A percentile compares a stretch with the other conserved stretches of the same genome.
These are phyloP conservation scores for Ormyrus pomaceus DNA, from an alignment of 2,888 invertebrate species.

Conservation along the genomic window DNA sequence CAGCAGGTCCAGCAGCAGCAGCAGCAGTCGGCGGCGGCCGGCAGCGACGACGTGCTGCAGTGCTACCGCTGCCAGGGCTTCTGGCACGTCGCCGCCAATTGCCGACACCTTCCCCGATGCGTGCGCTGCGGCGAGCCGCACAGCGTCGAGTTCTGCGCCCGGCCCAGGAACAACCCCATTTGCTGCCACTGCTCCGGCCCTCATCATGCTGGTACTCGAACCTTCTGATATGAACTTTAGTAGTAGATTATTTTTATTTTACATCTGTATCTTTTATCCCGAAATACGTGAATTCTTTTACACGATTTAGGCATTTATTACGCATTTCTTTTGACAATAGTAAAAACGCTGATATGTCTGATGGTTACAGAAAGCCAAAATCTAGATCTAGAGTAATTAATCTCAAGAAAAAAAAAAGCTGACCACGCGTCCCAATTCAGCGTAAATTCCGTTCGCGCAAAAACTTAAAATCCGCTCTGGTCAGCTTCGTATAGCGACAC, in stretches of 20 bases:
- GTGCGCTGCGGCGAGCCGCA: conserved; percentile 78
- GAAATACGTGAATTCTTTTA: no score
- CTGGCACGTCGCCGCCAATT: conserved; percentile 78
- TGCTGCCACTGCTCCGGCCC: conserved; percentile 78
- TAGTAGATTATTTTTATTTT: not conserved
- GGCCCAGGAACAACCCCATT: conserved; percentile 76
- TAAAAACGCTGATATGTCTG: no score
- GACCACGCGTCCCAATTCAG: not conserved
- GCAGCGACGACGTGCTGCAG: conserved; percentile 74
- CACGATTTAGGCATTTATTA: no score
- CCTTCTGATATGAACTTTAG: not conserved
- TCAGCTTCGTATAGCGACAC: not conserved
- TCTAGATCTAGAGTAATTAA: no score
- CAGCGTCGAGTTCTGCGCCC: conserved; percentile 76
- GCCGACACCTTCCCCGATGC: conserved; percentile 75
- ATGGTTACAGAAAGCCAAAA: no score
- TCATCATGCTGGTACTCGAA: conserved; percentile 76
- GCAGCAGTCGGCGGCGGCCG: conserved; percentile 62
- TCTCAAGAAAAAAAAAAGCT: no score
- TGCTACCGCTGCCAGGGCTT: conserved; percentile 78
- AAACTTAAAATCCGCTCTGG: not conserved
- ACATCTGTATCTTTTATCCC: not conserved
- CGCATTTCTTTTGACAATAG: no score
- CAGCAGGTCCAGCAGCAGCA: conserved; percentile 59
- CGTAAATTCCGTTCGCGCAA: not conserved